Percentiles rank a stretch among this genome's conserved stretches.
phyloP scores from a whole-genome alignment of 2,888 invertebrate species.

The Orthosia gothica region DNA sequence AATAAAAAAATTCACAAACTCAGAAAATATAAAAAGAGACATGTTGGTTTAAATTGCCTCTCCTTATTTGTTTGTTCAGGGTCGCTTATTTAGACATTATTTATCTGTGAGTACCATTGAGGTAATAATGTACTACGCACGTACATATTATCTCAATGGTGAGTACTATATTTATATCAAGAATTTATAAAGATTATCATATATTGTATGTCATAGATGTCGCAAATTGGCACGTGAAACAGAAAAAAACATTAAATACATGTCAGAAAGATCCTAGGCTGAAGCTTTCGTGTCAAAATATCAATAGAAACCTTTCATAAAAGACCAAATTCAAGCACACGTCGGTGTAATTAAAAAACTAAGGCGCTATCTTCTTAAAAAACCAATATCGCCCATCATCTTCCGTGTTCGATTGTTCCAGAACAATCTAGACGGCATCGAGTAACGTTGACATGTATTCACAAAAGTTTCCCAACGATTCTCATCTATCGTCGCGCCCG shows the following conservation, averaged over 20 bases:
- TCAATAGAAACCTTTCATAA: not conserved
- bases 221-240: not conserved
- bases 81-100: no score
- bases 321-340: not conserved
- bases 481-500: constrained; percentile 76
- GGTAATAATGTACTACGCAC: no score
- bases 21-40: not conserved
- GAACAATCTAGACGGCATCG: constrained; percentile 59
- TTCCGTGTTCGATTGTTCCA: constrained; percentile 48
- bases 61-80: not conserved
- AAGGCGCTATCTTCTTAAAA: constrained; percentile 28
- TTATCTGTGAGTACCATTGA: not conserved
- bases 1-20: not conserved
- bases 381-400: constrained; percentile 45
- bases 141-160: no score
- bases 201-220: not conserved
- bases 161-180: not conserved
- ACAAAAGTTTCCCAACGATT: constrained; percentile 79
- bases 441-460: constrained; percentile 69
- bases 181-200: not conserved
- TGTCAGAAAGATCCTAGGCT: not conserved
- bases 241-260: not conserved
- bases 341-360: constrained; percentile 21
- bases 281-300: not conserved
- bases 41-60: no score